Evolutionary conservation across 53 echinoderm and acorn worm species (phyloP), one percentile per base, ranked within the genome.

Genomic region (Arbacia lixula): DNA sequence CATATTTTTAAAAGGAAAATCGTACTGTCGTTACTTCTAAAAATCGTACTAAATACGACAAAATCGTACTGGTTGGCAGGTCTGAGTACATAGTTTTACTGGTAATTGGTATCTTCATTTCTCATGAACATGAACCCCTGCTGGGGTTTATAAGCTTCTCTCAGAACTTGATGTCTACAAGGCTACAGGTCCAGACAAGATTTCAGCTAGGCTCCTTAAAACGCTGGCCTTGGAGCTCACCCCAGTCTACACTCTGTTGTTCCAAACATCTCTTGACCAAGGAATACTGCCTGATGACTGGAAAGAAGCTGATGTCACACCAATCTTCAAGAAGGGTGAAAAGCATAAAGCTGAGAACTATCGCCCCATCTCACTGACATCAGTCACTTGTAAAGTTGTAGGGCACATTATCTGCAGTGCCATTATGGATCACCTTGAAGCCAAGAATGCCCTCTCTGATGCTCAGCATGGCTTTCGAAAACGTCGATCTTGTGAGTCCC

Each of bases 271-370:
- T 16, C 69, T 84, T 20, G 60, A 60, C 19, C 42, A 55, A 68
- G 71, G 60, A 58, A 20, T 14, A 25, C 37, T 85, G 12, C 71
- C 85, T 72, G 71, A 69, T 71, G 85, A 85, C 72, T 85, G 72
- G 85, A 39, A 22, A 36, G 69, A 54, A 27, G 72, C 57, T 27
- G 56, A 85, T 42, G 72, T 85, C 0, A 56, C 85, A 36, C 77
- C 72, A 3, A 85, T 85, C 71, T 85, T 53, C 71, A 85, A 85
- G 58, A 85, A 85, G 21, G 72, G 60, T 57, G 85, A 85, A 22
- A 71, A 41, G 25, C 54, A 31, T 36, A 54, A 43, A 41, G 40
- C 57, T 4, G 28, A 19, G 12, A 85, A 53, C 55, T 53, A 68
- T 24, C 17, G 84, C 9, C 84, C 67, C 5, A 66, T 83, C 25